phyloP scores from a whole-genome alignment of 2,113 vertebrate species.

The Zosterops lateralis region DNA sequence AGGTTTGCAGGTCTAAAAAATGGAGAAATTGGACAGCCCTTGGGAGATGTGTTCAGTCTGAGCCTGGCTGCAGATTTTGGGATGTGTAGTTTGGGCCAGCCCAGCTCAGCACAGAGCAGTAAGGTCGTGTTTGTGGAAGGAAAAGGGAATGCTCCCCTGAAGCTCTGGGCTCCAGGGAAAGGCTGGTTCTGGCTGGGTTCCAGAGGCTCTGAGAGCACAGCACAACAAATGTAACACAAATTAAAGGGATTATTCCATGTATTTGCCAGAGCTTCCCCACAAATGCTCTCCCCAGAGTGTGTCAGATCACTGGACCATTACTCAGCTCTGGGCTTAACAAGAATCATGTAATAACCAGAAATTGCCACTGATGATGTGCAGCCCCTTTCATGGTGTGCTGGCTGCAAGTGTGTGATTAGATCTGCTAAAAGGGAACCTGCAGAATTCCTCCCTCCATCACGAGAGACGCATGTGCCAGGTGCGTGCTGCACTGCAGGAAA shows the following conservation, averaged over 20 bases:
- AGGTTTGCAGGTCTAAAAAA: not conserved
- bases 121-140: not conserved
- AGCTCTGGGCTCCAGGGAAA: not conserved
- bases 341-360: not conserved
- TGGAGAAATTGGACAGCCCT: fast-evolving
- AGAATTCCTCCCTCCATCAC: not conserved
- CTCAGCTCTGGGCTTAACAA: not conserved
- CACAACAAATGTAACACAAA: not conserved
- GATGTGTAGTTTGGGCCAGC: fast-evolving
- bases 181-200: fast-evolving
- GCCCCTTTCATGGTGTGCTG: not conserved
- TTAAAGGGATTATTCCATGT: not conserved
- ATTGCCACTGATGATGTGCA: not conserved
- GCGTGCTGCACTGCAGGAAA: not conserved
- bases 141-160: not conserved
- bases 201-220: not conserved
- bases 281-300: fast-evolving
- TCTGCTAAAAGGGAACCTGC: not conserved
- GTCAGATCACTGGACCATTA: not conserved
- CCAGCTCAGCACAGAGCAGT: fast-evolving
- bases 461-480: fast-evolving
- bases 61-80: not conserved
- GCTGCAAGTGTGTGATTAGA: not conserved
- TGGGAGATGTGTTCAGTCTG: fast-evolving
- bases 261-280: not conserved